Evolutionary conservation across 1,140 invertebrate genomes (phyloP), one percentile per base, ranked within the genome.

Genomic region (Halyomorpha halys): DNA sequence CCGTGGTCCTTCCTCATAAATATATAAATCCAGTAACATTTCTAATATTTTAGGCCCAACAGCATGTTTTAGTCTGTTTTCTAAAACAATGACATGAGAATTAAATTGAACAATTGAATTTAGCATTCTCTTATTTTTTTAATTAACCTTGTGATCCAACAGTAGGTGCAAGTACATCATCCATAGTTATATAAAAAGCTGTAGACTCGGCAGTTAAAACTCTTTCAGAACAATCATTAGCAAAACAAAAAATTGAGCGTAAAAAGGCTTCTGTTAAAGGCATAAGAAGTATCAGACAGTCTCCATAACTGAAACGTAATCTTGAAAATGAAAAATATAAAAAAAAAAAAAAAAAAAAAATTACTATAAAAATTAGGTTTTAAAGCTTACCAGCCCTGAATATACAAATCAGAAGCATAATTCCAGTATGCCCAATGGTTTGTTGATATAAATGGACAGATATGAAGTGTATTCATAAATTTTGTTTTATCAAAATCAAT

Each of bases 1-100:
- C 18, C 59, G 15, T 16, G 59, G 59, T 13, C 59, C 59, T 19
- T 60, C 59, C 34, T 60, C 25, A 44, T 60, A 60, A 39, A 39
- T 25, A 44, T 34, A 60, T 39, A 44, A 18, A 44, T 60, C 59
- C 16, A 60, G 30, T 5, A 60, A 25, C 30, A 60, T 60, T 30
- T 60, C 27, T 16, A 60, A 16, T 8, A 60, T 39, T 14, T 60
- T 60, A 15, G 15, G 13, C 5, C 59, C 59, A 13, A 60, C 6
- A 21, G 13, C 3, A 14, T 14, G 3, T 6, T 4, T 5, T 39
- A 60, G 6, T 44, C 34, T 60, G 34, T 60, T 60, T 19, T 44
- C 59, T 60, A 30, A 60, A 60, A 60, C 34, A 60, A 39, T 39
- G 4, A 60, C 44, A 60, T 11, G 6, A 8, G 2, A 34, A 60